Evolutionary conservation across 64 coral and sea anemone species (phyloP).

Genomic region (Montipora efflorescens): DNA sequence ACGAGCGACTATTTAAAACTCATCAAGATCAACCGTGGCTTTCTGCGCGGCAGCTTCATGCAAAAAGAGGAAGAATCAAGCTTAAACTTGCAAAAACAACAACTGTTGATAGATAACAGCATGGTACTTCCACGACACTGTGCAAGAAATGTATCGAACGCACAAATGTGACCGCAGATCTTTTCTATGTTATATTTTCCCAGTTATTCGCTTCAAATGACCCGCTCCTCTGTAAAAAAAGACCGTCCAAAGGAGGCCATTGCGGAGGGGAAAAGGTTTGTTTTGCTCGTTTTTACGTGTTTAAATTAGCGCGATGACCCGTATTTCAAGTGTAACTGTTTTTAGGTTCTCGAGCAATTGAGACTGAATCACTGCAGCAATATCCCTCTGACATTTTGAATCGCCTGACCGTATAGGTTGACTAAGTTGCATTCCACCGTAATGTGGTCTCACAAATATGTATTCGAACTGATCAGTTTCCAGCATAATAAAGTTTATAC

Average conservation of each 20-base stretch:
- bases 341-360: slow-evolving; percentile 2
- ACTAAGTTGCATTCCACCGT: background rate
- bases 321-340: slow-evolving; percentile 24
- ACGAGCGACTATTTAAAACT: slow-evolving; percentile 55
- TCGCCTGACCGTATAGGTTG: background rate
- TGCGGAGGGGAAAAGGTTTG: no score
- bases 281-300: background rate
- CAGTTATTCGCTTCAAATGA: background rate
- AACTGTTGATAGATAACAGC: slow-evolving; percentile 44
- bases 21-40: slow-evolving; percentile 8
- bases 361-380: slow-evolving; percentile 4
- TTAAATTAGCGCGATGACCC: background rate
- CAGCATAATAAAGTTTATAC: no score
- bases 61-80: slow-evolving; percentile 1
- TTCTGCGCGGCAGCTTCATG: background rate
- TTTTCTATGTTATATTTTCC: background rate
- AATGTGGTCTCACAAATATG: background rate
- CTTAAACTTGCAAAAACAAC: slow-evolving; percentile 45
- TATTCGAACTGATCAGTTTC: background rate
- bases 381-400: background rate
- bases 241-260: no score
- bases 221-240: background rate
- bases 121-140: slow-evolving; percentile 9
- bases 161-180: background rate
- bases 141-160: background rate